These are phyloP conservation scores for Gerris lacustris DNA, from an alignment of 2,888 invertebrate genomes.

Conservation along the genomic window DNA sequence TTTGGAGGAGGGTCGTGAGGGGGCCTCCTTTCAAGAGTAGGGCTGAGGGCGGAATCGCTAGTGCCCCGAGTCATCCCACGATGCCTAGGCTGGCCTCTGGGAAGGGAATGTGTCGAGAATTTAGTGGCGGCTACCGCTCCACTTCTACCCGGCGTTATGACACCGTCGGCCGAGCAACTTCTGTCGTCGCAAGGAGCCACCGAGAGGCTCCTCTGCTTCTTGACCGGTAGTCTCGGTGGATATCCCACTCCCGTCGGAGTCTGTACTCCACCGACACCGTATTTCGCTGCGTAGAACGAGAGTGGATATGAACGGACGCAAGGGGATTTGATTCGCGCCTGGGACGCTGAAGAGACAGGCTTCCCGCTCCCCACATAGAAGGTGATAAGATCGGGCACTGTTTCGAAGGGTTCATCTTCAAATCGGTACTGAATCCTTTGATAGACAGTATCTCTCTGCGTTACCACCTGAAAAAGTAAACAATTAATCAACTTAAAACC, in stretches of 20 bases:
- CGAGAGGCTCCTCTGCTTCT: slow-evolving; percentile 67
- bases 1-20: slow-evolving; percentile 33
- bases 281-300: slow-evolving; percentile 55
- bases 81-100: slow-evolving; percentile 33
- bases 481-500: neutral
- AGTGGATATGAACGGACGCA: slow-evolving; percentile 69
- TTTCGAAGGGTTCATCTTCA: slow-evolving; percentile 86
- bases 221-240: slow-evolving; percentile 37
- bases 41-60: slow-evolving; percentile 46
- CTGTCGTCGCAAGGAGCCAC: slow-evolving; percentile 53
- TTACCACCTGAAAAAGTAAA: slow-evolving; percentile 47
- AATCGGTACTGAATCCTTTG: slow-evolving; percentile 85
- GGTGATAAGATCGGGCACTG: slow-evolving; percentile 83
- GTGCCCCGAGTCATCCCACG: slow-evolving; percentile 46
- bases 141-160: slow-evolving; percentile 37
- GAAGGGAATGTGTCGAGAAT: slow-evolving; percentile 48
- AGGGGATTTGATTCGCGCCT: slow-evolving; percentile 74
- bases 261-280: slow-evolving; percentile 36
- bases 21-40: slow-evolving; percentile 43
- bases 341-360: slow-evolving; percentile 76
- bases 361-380: slow-evolving; percentile 85
- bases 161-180: slow-evolving; percentile 58
- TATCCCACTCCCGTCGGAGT: slow-evolving; percentile 29
- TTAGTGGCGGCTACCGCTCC: slow-evolving; percentile 32
- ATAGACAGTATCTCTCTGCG: slow-evolving; percentile 82